A percentile compares a stretch with the other conserved stretches of the same genome.
These are phyloP conservation scores for Amblyornis subalaris DNA, from an alignment of 2,113 vertebrate species.

Conservation along the genomic window DNA sequence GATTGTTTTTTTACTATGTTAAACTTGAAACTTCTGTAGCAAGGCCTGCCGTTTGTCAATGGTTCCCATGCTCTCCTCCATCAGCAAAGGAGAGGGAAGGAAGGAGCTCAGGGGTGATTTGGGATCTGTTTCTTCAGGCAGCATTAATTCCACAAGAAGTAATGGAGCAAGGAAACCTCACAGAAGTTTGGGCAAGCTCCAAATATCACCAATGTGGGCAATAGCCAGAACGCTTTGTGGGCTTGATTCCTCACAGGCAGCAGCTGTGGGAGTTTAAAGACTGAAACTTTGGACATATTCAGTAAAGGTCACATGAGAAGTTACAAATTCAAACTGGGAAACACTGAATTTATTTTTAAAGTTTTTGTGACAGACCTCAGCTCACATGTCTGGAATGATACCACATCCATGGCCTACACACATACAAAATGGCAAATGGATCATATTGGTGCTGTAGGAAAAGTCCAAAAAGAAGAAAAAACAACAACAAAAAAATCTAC, in stretches of 20 bases:
- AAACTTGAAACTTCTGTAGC: background rate
- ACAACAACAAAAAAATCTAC: accelerated
- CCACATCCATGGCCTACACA: background rate
- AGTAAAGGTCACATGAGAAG: background rate
- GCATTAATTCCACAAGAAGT: background rate
- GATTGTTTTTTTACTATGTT: background rate
- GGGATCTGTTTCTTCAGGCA: background rate
- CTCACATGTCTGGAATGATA: background rate
- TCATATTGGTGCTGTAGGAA: background rate
- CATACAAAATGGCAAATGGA: background rate
- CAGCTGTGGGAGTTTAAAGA: background rate
- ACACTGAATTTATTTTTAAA: accelerated
- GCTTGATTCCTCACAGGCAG: background rate
- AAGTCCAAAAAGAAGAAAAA: background rate
- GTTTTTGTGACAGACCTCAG: background rate
- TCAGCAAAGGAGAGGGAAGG: background rate
- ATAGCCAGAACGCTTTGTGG: background rate
- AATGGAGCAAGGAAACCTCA: background rate
- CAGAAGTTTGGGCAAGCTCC: background rate
- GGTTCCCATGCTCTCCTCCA: background rate
- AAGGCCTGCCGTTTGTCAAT: background rate
- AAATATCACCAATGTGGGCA: background rate
- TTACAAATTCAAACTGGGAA: background rate
- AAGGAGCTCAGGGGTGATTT: background rate
- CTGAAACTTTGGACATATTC: background rate